Conservation (phyloP, 2,888 invertebrate species). For the Pseudococcus viburni region DNA sequence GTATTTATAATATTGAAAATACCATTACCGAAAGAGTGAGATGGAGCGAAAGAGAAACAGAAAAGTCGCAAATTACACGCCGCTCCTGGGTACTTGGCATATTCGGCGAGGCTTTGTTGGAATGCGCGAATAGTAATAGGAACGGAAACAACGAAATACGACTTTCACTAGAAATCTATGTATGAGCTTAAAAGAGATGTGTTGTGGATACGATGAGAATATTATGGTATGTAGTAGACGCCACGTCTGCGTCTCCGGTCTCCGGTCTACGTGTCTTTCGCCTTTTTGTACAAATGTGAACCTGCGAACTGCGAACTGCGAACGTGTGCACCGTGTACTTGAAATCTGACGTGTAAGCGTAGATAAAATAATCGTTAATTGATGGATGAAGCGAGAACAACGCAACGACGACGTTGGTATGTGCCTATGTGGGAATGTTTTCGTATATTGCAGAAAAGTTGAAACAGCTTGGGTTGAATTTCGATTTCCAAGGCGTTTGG, state of each 20-base stretch:
- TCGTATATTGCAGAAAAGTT: background rate
- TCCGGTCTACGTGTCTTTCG: background rate
- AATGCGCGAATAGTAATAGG: constrained; percentile 31
- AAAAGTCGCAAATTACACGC: background rate
- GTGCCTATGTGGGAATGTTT: background rate
- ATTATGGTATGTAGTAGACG: background rate
- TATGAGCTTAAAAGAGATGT: background rate
- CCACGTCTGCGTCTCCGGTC: background rate
- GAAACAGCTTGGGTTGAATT: too few relatives aligned
- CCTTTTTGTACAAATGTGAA: background rate
- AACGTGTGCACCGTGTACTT: background rate
- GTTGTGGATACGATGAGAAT: constrained; percentile 32
- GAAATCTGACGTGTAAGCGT: background rate
- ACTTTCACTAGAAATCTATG: constrained; percentile 63
- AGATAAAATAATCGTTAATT: background rate
- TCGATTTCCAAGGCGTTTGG: too few relatives aligned
- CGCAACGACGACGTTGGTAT: background rate
- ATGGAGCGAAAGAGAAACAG: background rate
- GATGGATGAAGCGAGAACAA: background rate
- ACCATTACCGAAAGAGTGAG: background rate
- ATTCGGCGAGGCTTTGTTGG: constrained; percentile 3
- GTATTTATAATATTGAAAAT: background rate
- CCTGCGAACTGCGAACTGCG: background rate
- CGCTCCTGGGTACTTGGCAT: background rate
- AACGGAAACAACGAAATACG: constrained; percentile 52